These are phyloP conservation scores for Drosophila kikkawai DNA, from an alignment of 1,140 invertebrate genomes.

Conservation along the genomic window DNA sequence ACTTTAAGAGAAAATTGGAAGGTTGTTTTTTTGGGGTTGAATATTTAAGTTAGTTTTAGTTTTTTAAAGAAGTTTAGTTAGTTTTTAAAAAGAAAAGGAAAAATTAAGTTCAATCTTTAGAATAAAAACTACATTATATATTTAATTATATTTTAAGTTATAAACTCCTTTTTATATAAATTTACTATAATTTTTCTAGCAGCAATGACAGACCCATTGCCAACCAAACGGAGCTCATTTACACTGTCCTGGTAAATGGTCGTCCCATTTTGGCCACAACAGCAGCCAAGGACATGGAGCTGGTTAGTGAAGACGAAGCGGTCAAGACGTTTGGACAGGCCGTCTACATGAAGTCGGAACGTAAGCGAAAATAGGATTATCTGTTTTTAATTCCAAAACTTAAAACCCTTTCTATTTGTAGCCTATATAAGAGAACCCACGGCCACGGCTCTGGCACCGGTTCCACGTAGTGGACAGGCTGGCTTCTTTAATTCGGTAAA, in stretches of 20 bases:
- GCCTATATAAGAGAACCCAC: constrained; percentile 89
- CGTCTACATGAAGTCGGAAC: constrained; percentile 93
- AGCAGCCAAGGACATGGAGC: constrained; percentile 91
- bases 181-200: background rate
- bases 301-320: constrained; percentile 91
- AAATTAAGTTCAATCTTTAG: too few relatives aligned
- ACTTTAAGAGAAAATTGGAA: background rate
- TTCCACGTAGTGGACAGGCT: constrained; percentile 87
- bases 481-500: constrained; percentile 87
- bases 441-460: constrained; percentile 88
- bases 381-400: too few relatives aligned
- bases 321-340: constrained; percentile 90
- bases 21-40: background rate
- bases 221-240: constrained; percentile 87
- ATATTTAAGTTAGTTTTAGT: background rate
- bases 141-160: background rate
- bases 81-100: too few relatives aligned
- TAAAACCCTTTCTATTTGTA: constrained; percentile 57
- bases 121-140: too few relatives aligned
- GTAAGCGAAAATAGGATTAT: constrained; percentile 86
- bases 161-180: background rate
- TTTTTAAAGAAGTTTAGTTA: too few relatives aligned
- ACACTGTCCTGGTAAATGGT: constrained; percentile 91
- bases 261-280: constrained; percentile 91
- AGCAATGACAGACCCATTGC: constrained; percentile 75